Evolutionary conservation across 2,888 invertebrate species (phyloP), one percentile per base, ranked within the genome.

Genomic region (Oscheius sp.): DNA sequence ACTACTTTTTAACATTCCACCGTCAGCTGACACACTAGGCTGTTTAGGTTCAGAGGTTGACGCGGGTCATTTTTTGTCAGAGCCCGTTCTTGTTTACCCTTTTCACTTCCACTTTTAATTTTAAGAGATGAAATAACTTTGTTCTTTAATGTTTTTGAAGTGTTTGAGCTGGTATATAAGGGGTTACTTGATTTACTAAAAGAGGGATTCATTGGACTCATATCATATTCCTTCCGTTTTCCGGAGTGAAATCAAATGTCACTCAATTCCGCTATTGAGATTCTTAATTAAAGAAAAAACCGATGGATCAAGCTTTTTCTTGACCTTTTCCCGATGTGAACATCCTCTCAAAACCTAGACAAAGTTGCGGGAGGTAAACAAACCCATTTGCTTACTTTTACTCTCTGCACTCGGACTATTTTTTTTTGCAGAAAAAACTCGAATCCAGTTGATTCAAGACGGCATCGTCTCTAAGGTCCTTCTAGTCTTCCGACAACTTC

Each of bases 361-460:
- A 36, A 36, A 36, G 36, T 47, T 47, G n/a, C n/a, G n/a, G 47
- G 24, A 33, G 36, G 54, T 54, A 30, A 54, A 54, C 54, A 54
- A 54, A 54, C 14, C 54, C 33, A 17, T n/a, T 32, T 22, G 12
- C 54, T 33, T 14, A 47, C 20, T 12, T 24, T 22, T 24, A 14
- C 28, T 14, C 33, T 36, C 17, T 2, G 30, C 5, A 6, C 24
- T 12, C 20, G 36, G 14, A 49, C 26, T 28, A 9, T 1, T n/a
- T 17, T 54, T 9, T 24, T 49, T 64, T 71, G 17, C 70, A 75
- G 75, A 67, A 49, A 67, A 70, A 5, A 67, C 68, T 1, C 65
- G 75, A 2, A 61, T 67, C 32, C 68, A 70, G n/a, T 51, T 75
- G 45, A 69, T 75, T 9, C 70, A 73, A 38, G 73, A 75, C 9